A percentile compares a stretch with the other conserved stretches of the same genome.
These are phyloP conservation scores for Cotesia typhae DNA, from an alignment of 1,140 invertebrate genomes.

Conservation along the genomic window DNA sequence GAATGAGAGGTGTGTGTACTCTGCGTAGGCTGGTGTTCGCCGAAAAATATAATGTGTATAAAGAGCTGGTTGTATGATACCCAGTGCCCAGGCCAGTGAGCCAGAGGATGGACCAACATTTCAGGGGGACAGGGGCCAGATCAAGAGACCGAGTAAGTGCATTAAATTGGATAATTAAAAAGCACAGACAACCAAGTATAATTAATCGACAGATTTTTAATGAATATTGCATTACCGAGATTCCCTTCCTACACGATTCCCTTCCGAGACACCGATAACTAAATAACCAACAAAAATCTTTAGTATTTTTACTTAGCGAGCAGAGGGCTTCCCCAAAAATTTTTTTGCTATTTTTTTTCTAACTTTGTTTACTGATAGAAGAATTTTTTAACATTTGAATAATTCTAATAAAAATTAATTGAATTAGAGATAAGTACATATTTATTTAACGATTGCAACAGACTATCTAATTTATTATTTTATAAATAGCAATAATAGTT, in stretches of 20 bases:
- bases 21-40: constrained; percentile 6
- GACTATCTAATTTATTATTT: too few relatives aligned
- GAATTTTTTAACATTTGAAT: too few relatives aligned
- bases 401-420: too few relatives aligned
- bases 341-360: too few relatives aligned
- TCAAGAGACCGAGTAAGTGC: constrained; percentile 3
- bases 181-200: constrained; percentile 11
- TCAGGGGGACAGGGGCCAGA: neutral
- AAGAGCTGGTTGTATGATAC: neutral
- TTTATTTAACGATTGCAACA: too few relatives aligned
- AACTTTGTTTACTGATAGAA: too few relatives aligned
- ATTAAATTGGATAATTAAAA: constrained; percentile 28
- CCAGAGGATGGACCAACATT: neutral
- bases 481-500: too few relatives aligned
- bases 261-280: too few relatives aligned
- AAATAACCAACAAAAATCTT: too few relatives aligned
- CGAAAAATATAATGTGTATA: neutral
- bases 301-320: too few relatives aligned
- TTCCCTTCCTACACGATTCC: neutral
- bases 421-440: too few relatives aligned
- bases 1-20: neutral
- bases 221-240: constrained; percentile 21
- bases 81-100: neutral
- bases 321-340: too few relatives aligned
- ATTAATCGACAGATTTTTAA: constrained; percentile 29